These are phyloP conservation scores for Dendrolimus houi DNA, from an alignment of 2,888 invertebrate species.

Conservation along the genomic window DNA sequence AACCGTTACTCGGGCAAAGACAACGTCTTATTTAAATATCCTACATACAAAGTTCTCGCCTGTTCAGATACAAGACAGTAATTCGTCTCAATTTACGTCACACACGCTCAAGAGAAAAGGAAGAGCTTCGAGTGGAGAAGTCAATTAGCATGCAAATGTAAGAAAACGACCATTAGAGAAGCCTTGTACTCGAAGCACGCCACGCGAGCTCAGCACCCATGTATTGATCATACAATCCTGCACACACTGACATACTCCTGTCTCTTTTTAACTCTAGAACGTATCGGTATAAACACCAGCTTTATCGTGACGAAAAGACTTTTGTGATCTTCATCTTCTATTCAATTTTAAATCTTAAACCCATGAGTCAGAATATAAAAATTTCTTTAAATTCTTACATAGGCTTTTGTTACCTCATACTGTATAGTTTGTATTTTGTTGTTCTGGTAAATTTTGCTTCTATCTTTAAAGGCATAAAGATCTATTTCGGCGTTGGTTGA, in stretches of 20 bases:
- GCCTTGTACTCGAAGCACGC: slow-evolving; percentile 30
- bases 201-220: slow-evolving; percentile 36
- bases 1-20: slow-evolving; percentile 6
- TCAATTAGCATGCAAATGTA: slow-evolving; percentile 74
- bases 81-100: slow-evolving; percentile 54
- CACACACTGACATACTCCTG: slow-evolving; percentile 70
- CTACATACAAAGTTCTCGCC: slow-evolving; percentile 15
- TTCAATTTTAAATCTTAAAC: not conserved
- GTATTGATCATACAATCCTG: slow-evolving; percentile 69
- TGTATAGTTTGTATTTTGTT: slow-evolving; percentile 35
- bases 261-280: slow-evolving; percentile 74
- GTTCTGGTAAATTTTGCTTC: slow-evolving; percentile 68
- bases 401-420: slow-evolving; percentile 8
- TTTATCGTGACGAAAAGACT: slow-evolving; percentile 42
- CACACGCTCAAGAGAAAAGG: slow-evolving; percentile 52
- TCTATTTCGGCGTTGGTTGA: slow-evolving; percentile 61
- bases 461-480: slow-evolving; percentile 72
- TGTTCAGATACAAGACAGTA: slow-evolving; percentile 31
- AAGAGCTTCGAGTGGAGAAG: slow-evolving; percentile 43
- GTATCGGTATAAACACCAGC: slow-evolving; percentile 73
- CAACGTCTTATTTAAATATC: slow-evolving; percentile 12
- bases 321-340: slow-evolving; percentile 13
- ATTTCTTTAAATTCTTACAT: slow-evolving; percentile 7
- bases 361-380: slow-evolving; percentile 11
- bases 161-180: slow-evolving; percentile 70